Conservation (phyloP, 92 coral and sea anemone genomes). For the Phymanthus crucifer region DNA sequence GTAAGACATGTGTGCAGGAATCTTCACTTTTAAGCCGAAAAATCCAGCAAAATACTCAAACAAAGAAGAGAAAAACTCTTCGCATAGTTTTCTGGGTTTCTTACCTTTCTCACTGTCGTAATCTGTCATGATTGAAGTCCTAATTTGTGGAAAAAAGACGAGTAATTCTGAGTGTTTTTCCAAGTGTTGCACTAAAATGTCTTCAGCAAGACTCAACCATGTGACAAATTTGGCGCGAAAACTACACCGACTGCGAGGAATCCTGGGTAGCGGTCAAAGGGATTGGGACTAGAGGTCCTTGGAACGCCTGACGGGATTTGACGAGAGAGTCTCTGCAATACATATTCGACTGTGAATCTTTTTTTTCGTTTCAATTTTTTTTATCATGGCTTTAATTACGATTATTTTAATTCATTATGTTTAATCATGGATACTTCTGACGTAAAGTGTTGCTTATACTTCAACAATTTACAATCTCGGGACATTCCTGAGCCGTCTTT, state of each 20-base stretch:
- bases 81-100: background rate
- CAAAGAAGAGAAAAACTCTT: background rate
- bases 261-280: conserved; percentile 48
- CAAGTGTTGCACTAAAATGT: background rate
- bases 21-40: background rate
- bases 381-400: no score
- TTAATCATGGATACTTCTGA: background rate
- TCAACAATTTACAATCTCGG: conserved; percentile 32
- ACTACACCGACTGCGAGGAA: conserved; percentile 24
- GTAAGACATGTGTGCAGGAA: background rate
- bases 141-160: conserved; percentile 1
- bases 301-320: conserved; percentile 8
- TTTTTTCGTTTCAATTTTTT: background rate
- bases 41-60: background rate
- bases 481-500: conserved; percentile 27
- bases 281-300: background rate
- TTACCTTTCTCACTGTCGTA: conserved; percentile 85
- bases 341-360: background rate
- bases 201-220: conserved; percentile 49
- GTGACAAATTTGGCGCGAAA: conserved; percentile 99
- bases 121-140: conserved; percentile 66
- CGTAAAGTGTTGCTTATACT: background rate
- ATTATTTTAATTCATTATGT: background rate
- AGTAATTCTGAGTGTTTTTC: background rate
- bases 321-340: background rate